phyloP scores from a whole-genome alignment of 2,113 vertebrate genomes.

The Protomyctophum bolini region DNA sequence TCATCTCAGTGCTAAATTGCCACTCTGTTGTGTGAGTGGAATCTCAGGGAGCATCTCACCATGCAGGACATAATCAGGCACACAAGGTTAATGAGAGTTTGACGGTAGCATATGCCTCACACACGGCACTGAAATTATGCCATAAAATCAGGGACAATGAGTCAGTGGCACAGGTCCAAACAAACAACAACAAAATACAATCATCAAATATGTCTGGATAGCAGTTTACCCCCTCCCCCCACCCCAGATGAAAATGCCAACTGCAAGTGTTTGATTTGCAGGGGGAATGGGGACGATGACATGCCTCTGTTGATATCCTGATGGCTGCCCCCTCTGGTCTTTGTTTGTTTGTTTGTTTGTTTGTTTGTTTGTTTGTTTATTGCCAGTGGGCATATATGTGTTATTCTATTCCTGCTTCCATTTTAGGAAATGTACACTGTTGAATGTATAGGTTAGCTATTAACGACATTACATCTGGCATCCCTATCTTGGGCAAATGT shows the following conservation, averaged over 20 bases:
- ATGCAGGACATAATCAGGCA: slow-evolving; percentile 71
- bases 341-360: too few species aligned
- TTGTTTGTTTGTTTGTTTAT: too few species aligned
- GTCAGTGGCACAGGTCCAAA: slow-evolving; percentile 68
- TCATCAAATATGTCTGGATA: slow-evolving; percentile 58
- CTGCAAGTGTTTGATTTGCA: neutral
- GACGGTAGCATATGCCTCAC: slow-evolving; percentile 77
- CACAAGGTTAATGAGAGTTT: slow-evolving; percentile 81
- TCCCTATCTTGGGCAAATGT: too few species aligned
- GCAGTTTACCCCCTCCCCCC: slow-evolving; percentile 48
- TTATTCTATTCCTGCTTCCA: too few species aligned
- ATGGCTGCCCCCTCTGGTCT: too few species aligned
- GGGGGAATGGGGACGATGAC: too few species aligned
- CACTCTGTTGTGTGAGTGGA: slow-evolving; percentile 57
- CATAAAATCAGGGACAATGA: slow-evolving; percentile 67
- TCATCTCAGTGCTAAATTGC: slow-evolving; percentile 68
- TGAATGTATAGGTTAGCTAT: too few species aligned
- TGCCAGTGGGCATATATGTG: too few species aligned
- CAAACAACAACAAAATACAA: slow-evolving; percentile 70
- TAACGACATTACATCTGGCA: too few species aligned
- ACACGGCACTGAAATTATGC: slow-evolving; percentile 49
- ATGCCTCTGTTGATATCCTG: too few species aligned
- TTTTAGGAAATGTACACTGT: too few species aligned
- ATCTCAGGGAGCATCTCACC: slow-evolving; percentile 63
- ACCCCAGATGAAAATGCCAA: slow-evolving; percentile 37